These are phyloP conservation scores for Gila robusta DNA, from an alignment of 2,797 vertebrate species.

Conservation along the genomic window DNA sequence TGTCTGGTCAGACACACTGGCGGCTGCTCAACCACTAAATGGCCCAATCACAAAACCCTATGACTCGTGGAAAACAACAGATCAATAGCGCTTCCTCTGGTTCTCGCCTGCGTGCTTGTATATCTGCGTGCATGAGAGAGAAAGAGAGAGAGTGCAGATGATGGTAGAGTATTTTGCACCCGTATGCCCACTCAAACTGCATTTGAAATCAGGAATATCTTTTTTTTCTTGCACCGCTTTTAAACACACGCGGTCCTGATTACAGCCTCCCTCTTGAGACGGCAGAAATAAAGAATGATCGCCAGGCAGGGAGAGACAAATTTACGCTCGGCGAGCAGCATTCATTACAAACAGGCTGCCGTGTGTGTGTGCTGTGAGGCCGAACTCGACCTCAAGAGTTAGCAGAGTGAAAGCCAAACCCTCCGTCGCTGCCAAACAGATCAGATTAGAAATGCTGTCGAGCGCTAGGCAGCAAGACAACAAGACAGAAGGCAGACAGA, in stretches of 20 bases:
- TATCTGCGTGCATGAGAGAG: constrained; percentile 19
- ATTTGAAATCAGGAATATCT: constrained; percentile 10
- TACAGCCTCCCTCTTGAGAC: constrained; percentile 59
- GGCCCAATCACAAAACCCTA: constrained; percentile 65
- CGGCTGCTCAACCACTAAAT: constrained; percentile 61
- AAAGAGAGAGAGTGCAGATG: constrained; percentile 6
- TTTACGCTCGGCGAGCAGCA: constrained; percentile 62
- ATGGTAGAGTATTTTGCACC: constrained; percentile 8
- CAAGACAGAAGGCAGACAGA: constrained; percentile 31
- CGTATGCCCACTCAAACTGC: not conserved
- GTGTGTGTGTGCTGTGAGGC: constrained; percentile 44
- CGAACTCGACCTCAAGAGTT: constrained; percentile 58
- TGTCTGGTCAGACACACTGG: constrained; percentile 59
- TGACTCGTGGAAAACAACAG: constrained; percentile 62
- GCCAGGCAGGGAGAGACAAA: constrained; percentile 60
- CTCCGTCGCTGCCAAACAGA: constrained; percentile 56
- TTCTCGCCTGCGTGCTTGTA: constrained; percentile 37
- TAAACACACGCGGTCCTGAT: constrained; percentile 56
- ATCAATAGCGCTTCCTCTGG: constrained; percentile 60
- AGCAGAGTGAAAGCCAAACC: constrained; percentile 58
- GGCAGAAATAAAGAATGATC: constrained; percentile 64
- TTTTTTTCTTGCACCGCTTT: not conserved
- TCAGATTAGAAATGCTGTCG: constrained; percentile 58
- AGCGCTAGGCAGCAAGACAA: constrained; percentile 38
- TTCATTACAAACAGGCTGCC: constrained; percentile 59